Conservation (phyloP, 2,888 invertebrate species). For the Hipparchia semele region DNA sequence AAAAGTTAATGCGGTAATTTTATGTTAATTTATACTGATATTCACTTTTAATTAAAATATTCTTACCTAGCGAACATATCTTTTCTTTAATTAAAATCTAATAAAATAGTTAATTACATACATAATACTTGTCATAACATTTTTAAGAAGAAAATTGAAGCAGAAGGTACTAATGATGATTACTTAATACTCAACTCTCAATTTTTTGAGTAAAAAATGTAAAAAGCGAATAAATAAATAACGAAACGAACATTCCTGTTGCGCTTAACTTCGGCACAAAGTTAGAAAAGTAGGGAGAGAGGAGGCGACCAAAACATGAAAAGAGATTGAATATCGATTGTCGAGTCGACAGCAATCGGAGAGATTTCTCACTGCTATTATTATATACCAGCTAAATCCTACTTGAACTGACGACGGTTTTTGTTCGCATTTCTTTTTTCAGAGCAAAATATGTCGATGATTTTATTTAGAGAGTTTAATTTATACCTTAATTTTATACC, state of each 20-base stretch:
- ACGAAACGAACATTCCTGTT: slow-evolving; percentile 44
- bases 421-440: background rate
- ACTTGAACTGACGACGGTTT: slow-evolving; percentile 2
- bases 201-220: background rate
- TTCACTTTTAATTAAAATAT: slow-evolving; percentile 14
- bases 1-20: slow-evolving; percentile 19
- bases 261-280: slow-evolving; percentile 74
- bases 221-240: slow-evolving; percentile 15
- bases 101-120: background rate
- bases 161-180: background rate
- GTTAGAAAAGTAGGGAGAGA: slow-evolving; percentile 75
- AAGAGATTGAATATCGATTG: slow-evolving; percentile 83
- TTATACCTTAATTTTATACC: background rate
- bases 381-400: slow-evolving; percentile 18
- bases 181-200: background rate
- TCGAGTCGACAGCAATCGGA: slow-evolving; percentile 76
- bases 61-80: background rate
- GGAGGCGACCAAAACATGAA: slow-evolving; percentile 76
- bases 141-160: background rate
- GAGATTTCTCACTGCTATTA: slow-evolving; percentile 24
- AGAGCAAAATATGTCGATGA: background rate
- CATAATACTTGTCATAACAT: background rate
- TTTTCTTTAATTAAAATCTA: background rate
- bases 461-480: background rate
- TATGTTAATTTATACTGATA: slow-evolving; percentile 15